Base-by-base conservation (phyloP, 2,797 vertebrate species). In the Crenuchus spilurus region DNA sequence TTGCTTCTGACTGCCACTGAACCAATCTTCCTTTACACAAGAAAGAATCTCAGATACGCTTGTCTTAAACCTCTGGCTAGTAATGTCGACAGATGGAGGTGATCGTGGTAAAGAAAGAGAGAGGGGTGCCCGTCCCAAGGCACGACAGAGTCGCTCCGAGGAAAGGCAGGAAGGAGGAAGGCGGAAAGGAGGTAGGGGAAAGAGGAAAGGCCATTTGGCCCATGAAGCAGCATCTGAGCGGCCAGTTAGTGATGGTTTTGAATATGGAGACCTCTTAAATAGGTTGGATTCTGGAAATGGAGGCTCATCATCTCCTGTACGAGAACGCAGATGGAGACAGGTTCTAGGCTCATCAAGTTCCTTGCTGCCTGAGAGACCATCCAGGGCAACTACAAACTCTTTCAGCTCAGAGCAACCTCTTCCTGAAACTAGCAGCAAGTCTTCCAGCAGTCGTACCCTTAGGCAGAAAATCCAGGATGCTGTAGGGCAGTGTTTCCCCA, bases 381-480 rank as follows among this genome's bases (percentile, higher is more conserved):
- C 84, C 4, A 78, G 80, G 66, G 79, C 76, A 1, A 79, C 72
- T 28, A 66, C 83, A 0, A 68, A 67, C 26, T 48, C 75, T 11
- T 74, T 82, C 7, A 75, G 55, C 20, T 13, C 80, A 4, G 90
- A 91, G 18, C 77, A 77, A 18, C 62, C 84, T 2, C 44, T 70
- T 13, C 5, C 81, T 2, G 92, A 93, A 63, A 71, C 76, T 2
- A 90, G 91, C n/a, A 73, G 85, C 74, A 88, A 88, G 79, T 86
- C 88, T n/a, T 88, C 88, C 1, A 88, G 82, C 76, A 88, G 87
- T 69, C 90, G 91, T 26, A 91, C 93, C 33, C 84, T 94, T 41
- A 88, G 93, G 51, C 94, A 95, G 83, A 94, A 94, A 86, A 93
- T 95, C 74, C 93, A 94, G 83, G 94, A 95, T 4, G 94, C 93